phyloP scores from a whole-genome alignment of 23 tunicate species.

The Aplidium turbinatum region DNA sequence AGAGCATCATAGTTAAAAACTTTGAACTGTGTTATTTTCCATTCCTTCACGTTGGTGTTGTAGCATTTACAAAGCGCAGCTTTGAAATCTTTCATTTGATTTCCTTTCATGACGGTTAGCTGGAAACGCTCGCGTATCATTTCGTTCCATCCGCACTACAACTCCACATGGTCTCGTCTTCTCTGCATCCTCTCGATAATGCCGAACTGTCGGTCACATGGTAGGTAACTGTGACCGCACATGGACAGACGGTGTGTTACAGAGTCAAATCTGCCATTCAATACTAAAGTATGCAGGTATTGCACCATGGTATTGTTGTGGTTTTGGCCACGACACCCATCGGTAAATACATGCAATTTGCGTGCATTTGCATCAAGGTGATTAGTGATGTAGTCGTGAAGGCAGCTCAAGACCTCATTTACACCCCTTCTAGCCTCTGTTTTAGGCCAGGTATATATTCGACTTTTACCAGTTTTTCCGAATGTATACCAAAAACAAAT shows the following conservation, averaged over 20 bases:
- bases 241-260: neutral
- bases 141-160: slow-evolving; percentile 4
- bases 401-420: no score
- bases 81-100: neutral
- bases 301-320: no score
- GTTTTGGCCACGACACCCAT: no score
- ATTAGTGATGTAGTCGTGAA: no score
- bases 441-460: slow-evolving; percentile 20
- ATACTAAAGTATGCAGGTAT: no score
- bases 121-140: slow-evolving; percentile 25
- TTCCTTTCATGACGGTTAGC: slow-evolving; percentile 21
- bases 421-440: no score
- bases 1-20: neutral
- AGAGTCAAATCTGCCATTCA: neutral
- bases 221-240: no score
- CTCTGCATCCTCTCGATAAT: slow-evolving; percentile 27
- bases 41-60: slow-evolving; percentile 4
- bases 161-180: no score
- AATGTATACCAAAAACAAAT: slow-evolving; percentile 1
- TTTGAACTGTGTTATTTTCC: slow-evolving; percentile 25
- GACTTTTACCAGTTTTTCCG: slow-evolving; percentile 13
- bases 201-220: slow-evolving; percentile 20
- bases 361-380: no score
- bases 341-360: no score
- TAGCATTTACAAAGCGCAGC: slow-evolving; percentile 1